These are phyloP conservation scores for Bubo blakistoni DNA, from an alignment of 2,113 vertebrate species.

Conservation along the genomic window DNA sequence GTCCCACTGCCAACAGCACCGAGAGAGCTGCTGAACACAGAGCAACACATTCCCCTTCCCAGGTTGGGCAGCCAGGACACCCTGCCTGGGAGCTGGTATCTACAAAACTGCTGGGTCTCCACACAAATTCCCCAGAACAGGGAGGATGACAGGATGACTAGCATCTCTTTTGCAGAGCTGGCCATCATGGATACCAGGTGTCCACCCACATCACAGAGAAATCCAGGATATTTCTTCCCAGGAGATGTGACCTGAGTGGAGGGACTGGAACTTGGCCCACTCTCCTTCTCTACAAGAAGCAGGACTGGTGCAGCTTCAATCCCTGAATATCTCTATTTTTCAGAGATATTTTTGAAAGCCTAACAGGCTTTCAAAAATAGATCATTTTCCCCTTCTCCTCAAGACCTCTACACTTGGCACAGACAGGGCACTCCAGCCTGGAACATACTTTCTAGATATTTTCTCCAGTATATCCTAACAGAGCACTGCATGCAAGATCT, in stretches of 20 bases:
- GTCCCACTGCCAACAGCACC: neutral
- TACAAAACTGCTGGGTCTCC: fast-evolving
- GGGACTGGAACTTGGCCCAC: neutral
- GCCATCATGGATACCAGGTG: fast-evolving
- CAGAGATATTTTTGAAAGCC: too few species aligned
- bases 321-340: neutral
- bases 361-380: neutral
- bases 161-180: neutral
- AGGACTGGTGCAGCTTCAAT: neutral
- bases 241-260: neutral
- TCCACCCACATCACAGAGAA: neutral
- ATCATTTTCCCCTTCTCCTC: neutral
- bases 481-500: neutral
- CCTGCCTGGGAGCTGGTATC: neutral
- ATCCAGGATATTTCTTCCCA: neutral
- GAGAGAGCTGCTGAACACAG: neutral
- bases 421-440: neutral
- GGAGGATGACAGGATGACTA: neutral
- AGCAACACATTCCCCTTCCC: neutral
- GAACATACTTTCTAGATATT: neutral
- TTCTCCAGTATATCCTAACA: fast-evolving
- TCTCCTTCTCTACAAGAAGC: neutral
- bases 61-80: fast-evolving
- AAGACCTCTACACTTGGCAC: neutral
- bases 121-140: neutral